phyloP scores from a whole-genome alignment of 2,888 invertebrate species.

The Stenoptilia bipunctidactyla region DNA sequence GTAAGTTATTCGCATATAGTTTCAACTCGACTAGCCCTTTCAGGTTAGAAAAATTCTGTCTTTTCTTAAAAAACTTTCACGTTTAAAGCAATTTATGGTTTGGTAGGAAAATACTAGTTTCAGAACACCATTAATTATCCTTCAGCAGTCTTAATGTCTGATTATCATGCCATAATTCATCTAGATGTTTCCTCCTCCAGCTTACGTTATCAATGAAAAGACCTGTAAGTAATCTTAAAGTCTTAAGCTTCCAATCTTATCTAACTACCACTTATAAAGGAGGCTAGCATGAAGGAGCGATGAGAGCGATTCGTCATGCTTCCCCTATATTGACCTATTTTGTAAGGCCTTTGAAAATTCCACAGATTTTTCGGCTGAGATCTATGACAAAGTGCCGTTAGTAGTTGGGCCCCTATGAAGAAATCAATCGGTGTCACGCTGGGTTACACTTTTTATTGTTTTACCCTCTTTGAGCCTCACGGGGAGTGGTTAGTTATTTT shows the following conservation, averaged over 20 bases:
- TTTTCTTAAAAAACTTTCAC: too few species aligned
- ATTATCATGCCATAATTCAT: too few species aligned
- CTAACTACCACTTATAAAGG: conserved; percentile 30
- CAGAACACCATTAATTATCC: too few species aligned
- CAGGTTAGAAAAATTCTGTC: too few species aligned
- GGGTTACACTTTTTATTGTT: conserved; percentile 32
- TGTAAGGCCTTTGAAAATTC: conserved; percentile 22
- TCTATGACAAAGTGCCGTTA: conserved; percentile 27
- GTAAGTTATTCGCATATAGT: too few species aligned
- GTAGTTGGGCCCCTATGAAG: conserved; percentile 29
- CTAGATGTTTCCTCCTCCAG: too few species aligned
- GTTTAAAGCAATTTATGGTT: too few species aligned
- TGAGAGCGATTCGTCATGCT: conserved; percentile 57
- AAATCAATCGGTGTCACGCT: conserved; percentile 41
- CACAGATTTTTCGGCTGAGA: conserved; percentile 27
- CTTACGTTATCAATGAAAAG: too few species aligned
- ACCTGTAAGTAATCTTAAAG: too few species aligned
- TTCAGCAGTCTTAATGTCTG: too few species aligned
- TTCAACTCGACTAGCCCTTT: too few species aligned
- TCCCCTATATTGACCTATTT: conserved; percentile 39
- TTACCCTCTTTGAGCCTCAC: conserved; percentile 27
- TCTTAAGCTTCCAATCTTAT: conserved; percentile 25
- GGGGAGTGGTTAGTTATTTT: conserved; percentile 3
- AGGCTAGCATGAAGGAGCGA: conserved; percentile 25
- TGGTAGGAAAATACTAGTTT: too few species aligned